Percentiles rank a stretch among this genome's conserved stretches.
Conservation (phyloP, 2,113 vertebrate species). For the Leptobrachium ailaonicum region DNA sequence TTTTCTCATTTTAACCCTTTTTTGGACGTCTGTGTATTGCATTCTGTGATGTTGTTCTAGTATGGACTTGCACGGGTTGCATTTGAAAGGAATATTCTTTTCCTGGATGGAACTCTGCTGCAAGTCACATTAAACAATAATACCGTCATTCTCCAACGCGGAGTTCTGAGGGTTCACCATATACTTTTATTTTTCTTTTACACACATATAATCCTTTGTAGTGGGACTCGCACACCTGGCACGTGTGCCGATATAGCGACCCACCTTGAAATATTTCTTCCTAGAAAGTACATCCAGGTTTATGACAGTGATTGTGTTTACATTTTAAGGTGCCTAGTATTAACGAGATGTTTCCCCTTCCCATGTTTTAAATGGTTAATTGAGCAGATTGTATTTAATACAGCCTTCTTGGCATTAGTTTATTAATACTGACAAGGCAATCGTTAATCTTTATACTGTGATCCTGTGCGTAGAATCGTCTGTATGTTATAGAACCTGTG, state of each 20-base stretch:
- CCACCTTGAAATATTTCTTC: slow-evolving; percentile 52
- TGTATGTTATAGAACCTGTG: slow-evolving; percentile 32
- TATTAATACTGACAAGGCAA: slow-evolving; percentile 37
- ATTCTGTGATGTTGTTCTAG: slow-evolving; percentile 83
- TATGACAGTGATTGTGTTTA: slow-evolving; percentile 89
- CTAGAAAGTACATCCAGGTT: slow-evolving; percentile 81
- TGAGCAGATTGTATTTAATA: slow-evolving; percentile 63
- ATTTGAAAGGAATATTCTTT: slow-evolving; percentile 76
- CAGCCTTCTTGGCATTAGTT: slow-evolving; percentile 27
- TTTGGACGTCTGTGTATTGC: slow-evolving; percentile 69
- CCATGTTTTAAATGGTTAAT: slow-evolving; percentile 86
- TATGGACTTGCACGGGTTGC: slow-evolving; percentile 78
- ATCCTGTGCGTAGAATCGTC: slow-evolving; percentile 39
- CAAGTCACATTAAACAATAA: background rate
- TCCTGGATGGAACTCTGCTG: slow-evolving; percentile 72
- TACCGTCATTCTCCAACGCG: slow-evolving; percentile 10
- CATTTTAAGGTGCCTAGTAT: slow-evolving; percentile 97
- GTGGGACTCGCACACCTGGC: slow-evolving; percentile 56
- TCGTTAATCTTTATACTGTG: slow-evolving; percentile 54
- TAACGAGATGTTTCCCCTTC: slow-evolving; percentile 79
- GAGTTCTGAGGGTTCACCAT: slow-evolving; percentile 44
- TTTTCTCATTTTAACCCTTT: slow-evolving; percentile 51
- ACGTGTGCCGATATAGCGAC: background rate
- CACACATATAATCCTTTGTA: slow-evolving; percentile 54
- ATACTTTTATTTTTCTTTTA: slow-evolving; percentile 28